Conservation (phyloP, 2,888 invertebrate genomes). For the Eupithecia insigniata region DNA sequence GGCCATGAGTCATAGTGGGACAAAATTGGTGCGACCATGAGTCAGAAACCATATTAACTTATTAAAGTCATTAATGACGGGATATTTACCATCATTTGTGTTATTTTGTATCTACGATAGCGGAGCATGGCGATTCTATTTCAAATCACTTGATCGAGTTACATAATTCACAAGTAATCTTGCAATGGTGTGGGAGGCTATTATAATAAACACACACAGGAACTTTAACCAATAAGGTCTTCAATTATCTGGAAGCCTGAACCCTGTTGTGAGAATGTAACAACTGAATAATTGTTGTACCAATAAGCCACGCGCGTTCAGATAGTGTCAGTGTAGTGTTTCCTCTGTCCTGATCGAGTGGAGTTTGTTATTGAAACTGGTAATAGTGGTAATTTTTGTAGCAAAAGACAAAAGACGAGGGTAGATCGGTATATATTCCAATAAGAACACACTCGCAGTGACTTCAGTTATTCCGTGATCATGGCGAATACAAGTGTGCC, state of each 20-base stretch:
- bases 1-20: too few relatives aligned
- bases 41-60: not conserved
- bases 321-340: too few relatives aligned
- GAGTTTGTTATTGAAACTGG: not conserved
- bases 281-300: too few relatives aligned
- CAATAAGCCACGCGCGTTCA: too few relatives aligned
- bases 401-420: not conserved
- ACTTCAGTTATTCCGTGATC: not conserved
- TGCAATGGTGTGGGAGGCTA: too few relatives aligned
- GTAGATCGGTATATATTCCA: not conserved
- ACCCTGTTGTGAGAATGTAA: not conserved
- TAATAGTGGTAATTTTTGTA: not conserved
- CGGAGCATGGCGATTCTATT: not conserved
- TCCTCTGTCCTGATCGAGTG: not conserved
- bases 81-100: not conserved
- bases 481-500: too few relatives aligned
- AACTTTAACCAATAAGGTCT: too few relatives aligned
- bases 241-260: not conserved
- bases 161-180: not conserved
- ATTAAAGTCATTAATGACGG: not conserved
- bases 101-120: not conserved
- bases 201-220: too few relatives aligned
- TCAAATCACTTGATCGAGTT: not conserved
- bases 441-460: not conserved
- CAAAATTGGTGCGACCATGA: too few relatives aligned